A percentile compares a stretch with the other conserved stretches of the same genome.
phyloP scores from a whole-genome alignment of 2,888 invertebrate genomes.

The Drosophila macrospina region DNA sequence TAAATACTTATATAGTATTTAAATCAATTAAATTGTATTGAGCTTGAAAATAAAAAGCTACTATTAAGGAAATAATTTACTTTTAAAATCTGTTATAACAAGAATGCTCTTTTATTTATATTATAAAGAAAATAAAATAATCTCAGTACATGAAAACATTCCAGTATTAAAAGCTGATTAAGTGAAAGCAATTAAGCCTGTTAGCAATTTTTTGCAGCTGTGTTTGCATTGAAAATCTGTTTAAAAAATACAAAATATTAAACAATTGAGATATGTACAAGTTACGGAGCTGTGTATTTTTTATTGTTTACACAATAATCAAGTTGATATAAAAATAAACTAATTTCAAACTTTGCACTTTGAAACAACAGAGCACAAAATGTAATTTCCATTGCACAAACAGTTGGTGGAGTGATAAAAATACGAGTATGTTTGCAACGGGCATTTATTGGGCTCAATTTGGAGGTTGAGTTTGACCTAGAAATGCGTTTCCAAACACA shows the following conservation, averaged over 20 bases:
- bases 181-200: not conserved
- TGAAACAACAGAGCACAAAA: not conserved
- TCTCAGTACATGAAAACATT: not conserved
- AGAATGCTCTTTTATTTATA: too few species aligned
- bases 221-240: not conserved
- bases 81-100: too few species aligned
- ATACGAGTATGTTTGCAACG: slow-evolving; percentile 27
- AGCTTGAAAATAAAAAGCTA: too few species aligned
- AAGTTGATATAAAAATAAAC: slow-evolving; percentile 19
- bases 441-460: slow-evolving; percentile 52
- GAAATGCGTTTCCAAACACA: slow-evolving; percentile 65
- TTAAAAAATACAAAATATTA: slow-evolving; percentile 1
- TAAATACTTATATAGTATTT: too few species aligned
- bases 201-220: not conserved
- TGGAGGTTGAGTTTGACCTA: slow-evolving; percentile 72
- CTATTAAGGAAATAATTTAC: too few species aligned
- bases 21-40: too few species aligned
- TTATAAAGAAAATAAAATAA: not conserved
- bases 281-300: not conserved
- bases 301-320: slow-evolving; percentile 9
- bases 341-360: slow-evolving; percentile 6
- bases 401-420: slow-evolving; percentile 32
- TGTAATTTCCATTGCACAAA: slow-evolving; percentile 27
- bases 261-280: slow-evolving; percentile 4
- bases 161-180: not conserved